phyloP scores from a whole-genome alignment of 2,888 invertebrate genomes.

The Apamea monoglypha region DNA sequence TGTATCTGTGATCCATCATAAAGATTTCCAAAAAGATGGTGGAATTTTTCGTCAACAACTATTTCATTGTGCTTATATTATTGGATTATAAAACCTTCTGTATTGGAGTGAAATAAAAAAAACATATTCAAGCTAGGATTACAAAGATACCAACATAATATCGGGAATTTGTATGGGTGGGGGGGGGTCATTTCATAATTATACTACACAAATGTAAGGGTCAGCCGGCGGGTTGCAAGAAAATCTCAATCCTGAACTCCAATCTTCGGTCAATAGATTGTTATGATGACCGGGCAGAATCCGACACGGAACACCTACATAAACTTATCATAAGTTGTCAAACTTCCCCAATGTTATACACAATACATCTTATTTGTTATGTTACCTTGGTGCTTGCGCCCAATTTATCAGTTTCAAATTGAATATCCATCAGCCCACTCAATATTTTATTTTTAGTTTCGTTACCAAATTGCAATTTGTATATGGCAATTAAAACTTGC shows the following conservation, averaged over 20 bases:
- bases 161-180: constrained; percentile 38
- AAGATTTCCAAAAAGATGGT: neutral
- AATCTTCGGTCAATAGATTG: constrained; percentile 63
- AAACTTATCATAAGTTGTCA: constrained; percentile 62
- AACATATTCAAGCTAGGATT: constrained; percentile 16
- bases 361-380: constrained; percentile 53
- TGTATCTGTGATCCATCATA: constrained; percentile 4
- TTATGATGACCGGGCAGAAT: constrained; percentile 62
- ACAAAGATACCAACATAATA: constrained; percentile 27
- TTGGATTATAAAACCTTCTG: neutral
- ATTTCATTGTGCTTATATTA: neutral
- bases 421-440: neutral
- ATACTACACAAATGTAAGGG: constrained; percentile 37
- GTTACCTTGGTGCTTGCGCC: constrained; percentile 37
- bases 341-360: constrained; percentile 53
- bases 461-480: neutral
- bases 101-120: constrained; percentile 3
- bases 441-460: constrained; percentile 7
- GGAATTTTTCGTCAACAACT: neutral
- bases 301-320: constrained; percentile 53
- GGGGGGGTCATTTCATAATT: constrained; percentile 40
- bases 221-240: constrained; percentile 38
- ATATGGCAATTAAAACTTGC: constrained; percentile 8
- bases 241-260: constrained; percentile 52
- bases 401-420: constrained; percentile 45